A percentile compares a stretch with the other conserved stretches of the same genome.
These are phyloP conservation scores for Thinocorus orbignyianus DNA, from an alignment of 2,113 vertebrate genomes.

Conservation along the genomic window DNA sequence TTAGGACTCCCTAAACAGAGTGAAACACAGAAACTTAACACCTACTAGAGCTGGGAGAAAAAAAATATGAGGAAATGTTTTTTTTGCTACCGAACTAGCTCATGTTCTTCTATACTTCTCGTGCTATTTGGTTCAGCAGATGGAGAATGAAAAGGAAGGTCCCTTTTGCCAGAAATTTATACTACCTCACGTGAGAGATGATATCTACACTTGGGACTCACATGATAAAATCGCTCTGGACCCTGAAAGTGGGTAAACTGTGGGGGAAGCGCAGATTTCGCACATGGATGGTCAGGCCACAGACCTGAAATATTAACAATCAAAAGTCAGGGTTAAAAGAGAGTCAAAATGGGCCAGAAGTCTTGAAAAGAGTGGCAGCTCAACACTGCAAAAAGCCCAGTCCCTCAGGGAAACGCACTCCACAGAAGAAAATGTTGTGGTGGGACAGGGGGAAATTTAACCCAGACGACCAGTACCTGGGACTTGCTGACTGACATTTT, in stretches of 20 bases:
- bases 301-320: neutral
- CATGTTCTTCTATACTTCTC: neutral
- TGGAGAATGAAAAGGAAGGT: constrained; percentile 8
- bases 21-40: constrained; percentile 12
- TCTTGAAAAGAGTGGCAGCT: neutral
- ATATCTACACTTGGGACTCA: neutral
- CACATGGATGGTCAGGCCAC: neutral
- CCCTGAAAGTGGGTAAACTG: neutral
- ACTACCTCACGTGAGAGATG: neutral
- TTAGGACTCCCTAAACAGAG: constrained; percentile 32
- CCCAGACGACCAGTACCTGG: neutral
- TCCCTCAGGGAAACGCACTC: neutral
- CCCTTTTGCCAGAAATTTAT: constrained; percentile 25
- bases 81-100: constrained; percentile 31
- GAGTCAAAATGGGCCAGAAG: neutral
- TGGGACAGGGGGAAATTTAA: neutral
- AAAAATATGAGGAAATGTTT: neutral
- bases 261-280: neutral
- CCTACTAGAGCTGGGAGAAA: neutral
- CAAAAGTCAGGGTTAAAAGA: neutral
- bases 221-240: neutral
- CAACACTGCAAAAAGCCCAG: neutral
- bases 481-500: neutral
- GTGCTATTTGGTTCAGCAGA: constrained; percentile 22
- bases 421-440: neutral